Conservation (phyloP, 2,888 invertebrate species). For the Callosobruchus maculatus region DNA sequence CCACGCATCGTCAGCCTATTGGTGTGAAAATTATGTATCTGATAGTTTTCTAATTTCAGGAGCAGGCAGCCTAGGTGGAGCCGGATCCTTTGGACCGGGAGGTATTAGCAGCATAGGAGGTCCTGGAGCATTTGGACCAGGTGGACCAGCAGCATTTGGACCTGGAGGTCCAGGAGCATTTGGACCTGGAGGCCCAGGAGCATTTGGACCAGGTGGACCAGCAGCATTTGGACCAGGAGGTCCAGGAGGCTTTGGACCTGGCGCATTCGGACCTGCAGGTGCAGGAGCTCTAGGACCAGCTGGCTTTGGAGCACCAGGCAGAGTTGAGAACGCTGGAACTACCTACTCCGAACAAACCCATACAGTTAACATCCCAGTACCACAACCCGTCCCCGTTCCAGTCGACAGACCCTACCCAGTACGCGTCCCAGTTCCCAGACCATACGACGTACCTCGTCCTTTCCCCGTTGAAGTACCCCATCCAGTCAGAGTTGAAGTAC, state of each 20-base stretch:
- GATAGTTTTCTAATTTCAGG: not conserved
- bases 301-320: constrained; percentile 1
- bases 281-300: constrained; percentile 10
- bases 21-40: no score
- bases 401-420: constrained; percentile 35
- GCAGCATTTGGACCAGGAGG: constrained; percentile 2
- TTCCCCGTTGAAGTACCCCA: constrained; percentile 38
- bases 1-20: no score
- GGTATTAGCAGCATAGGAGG: not conserved
- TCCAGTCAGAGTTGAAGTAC: constrained; percentile 36
- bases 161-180: not conserved
- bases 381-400: constrained; percentile 35
- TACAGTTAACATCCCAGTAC: constrained; percentile 33
- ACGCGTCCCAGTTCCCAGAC: constrained; percentile 37
- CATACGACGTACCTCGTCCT: constrained; percentile 37
- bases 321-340: constrained; percentile 28
- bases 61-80: not conserved
- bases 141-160: not conserved
- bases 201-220: not conserved
- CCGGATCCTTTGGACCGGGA: not conserved
- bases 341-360: constrained; percentile 36
- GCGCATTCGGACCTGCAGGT: constrained; percentile 5
- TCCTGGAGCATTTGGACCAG: not conserved
- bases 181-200: not conserved
- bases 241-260: not conserved